Conservation (phyloP, 2,888 invertebrate species). For the Tenthredo amoena region DNA sequence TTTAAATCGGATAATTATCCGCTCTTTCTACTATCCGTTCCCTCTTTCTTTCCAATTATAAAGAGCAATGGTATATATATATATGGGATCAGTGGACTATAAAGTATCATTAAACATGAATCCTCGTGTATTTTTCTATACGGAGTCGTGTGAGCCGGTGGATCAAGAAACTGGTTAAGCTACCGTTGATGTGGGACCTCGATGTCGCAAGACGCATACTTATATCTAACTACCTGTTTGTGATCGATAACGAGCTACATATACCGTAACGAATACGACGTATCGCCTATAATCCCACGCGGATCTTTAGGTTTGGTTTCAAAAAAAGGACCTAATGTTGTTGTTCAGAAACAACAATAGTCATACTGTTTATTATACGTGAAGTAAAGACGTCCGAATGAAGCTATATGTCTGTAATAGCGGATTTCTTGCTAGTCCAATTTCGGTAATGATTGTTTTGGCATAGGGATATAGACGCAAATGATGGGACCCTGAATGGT, state of each 20-base stretch:
- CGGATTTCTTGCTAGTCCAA: background rate
- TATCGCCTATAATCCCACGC: background rate
- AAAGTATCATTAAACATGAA: background rate
- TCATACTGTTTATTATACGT: too few relatives aligned
- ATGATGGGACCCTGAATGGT: background rate
- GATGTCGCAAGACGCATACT: background rate
- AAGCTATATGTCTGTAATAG: background rate
- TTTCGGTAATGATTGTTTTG: background rate
- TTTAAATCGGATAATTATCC: background rate
- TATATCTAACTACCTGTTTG: background rate
- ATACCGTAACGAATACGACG: background rate
- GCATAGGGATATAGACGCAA: background rate
- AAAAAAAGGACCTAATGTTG: background rate
- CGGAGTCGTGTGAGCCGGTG: background rate
- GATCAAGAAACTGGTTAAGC: conserved; percentile 9
- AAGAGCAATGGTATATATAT: background rate
- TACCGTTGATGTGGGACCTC: background rate
- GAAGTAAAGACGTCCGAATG: background rate
- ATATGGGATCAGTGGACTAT: background rate
- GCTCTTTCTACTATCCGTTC: background rate
- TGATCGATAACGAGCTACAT: background rate
- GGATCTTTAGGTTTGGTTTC: background rate
- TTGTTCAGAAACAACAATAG: background rate
- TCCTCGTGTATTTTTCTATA: background rate
- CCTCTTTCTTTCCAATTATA: background rate